Conservation (phyloP, 2,888 invertebrate genomes). For the Aphodius granarius region DNA sequence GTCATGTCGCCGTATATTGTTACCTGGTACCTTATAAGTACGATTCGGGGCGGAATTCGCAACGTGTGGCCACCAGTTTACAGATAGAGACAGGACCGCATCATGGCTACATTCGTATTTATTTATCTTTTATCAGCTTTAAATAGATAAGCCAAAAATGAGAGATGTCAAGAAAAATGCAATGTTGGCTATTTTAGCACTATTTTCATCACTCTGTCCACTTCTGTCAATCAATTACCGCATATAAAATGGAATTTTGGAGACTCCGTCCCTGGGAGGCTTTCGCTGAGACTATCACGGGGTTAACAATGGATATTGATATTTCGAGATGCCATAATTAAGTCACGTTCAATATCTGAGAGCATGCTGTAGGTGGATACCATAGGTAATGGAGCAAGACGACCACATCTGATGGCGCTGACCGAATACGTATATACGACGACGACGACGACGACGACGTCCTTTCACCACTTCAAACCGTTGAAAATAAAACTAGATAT, state of each 20-base stretch:
- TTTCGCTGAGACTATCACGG: not conserved
- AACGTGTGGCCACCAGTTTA: not conserved
- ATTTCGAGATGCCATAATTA: constrained; percentile 9
- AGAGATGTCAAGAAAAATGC: too few relatives aligned
- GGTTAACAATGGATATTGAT: constrained; percentile 5
- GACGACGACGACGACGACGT: too few relatives aligned
- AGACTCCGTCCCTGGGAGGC: too few relatives aligned
- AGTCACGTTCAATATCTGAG: constrained; percentile 5
- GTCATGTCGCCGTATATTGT: constrained; percentile 12
- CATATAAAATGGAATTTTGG: too few relatives aligned
- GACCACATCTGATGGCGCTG: not conserved
- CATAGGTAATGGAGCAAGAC: not conserved
- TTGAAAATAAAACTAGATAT: constrained; percentile 26
- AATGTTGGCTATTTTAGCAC: too few relatives aligned
- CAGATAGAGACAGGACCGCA: not conserved
- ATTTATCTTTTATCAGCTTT: not conserved
- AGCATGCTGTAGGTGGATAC: not conserved
- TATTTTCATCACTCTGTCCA: too few relatives aligned
- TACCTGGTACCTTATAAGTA: constrained; percentile 9
- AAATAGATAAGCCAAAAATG: not conserved
- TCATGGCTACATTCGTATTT: not conserved
- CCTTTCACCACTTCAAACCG: constrained; percentile 10
- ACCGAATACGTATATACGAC: constrained; percentile 5
- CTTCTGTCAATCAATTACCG: too few relatives aligned
- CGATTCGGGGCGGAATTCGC: not conserved